Evolutionary conservation across 2,888 invertebrate species (phyloP).

Genomic region (Epinotia nisella): DNA sequence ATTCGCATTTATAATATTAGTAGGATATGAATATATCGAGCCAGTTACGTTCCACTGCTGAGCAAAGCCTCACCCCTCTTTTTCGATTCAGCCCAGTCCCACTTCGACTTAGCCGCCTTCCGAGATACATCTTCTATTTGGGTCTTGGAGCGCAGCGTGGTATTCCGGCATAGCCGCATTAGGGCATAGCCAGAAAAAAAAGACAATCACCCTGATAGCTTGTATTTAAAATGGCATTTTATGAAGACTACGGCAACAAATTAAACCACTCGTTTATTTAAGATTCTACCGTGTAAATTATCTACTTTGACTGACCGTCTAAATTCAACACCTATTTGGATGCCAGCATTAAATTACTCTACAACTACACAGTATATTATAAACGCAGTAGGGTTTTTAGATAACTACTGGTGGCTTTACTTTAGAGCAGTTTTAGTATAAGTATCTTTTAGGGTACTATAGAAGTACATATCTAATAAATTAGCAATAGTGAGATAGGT

Average conservation of each 20-base stretch:
- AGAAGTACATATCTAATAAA: not conserved
- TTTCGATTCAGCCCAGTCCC: no score
- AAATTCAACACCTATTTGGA: slow-evolving; percentile 44
- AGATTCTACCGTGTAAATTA: slow-evolving; percentile 31
- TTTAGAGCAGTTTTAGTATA: not conserved
- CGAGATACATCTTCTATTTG: no score
- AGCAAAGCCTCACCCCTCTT: no score
- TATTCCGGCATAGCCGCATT: no score
- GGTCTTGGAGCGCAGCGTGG: no score
- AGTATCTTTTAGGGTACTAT: no score
- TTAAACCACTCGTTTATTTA: slow-evolving; percentile 26
- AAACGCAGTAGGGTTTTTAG: not conserved
- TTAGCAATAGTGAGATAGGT: not conserved
- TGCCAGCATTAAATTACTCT: slow-evolving; percentile 39
- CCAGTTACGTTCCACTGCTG: no score
- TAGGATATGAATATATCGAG: no score
- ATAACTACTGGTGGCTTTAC: not conserved
- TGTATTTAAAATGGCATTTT: not conserved
- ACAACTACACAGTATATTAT: slow-evolving; percentile 10
- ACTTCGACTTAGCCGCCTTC: no score
- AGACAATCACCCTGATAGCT: no score
- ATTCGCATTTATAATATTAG: no score
- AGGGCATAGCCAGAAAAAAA: no score
- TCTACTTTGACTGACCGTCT: slow-evolving; percentile 35
- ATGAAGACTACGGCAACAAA: slow-evolving; percentile 2